These are phyloP conservation scores for Toxostoma redivivum DNA, from an alignment of 2,113 vertebrate genomes.

Conservation along the genomic window DNA sequence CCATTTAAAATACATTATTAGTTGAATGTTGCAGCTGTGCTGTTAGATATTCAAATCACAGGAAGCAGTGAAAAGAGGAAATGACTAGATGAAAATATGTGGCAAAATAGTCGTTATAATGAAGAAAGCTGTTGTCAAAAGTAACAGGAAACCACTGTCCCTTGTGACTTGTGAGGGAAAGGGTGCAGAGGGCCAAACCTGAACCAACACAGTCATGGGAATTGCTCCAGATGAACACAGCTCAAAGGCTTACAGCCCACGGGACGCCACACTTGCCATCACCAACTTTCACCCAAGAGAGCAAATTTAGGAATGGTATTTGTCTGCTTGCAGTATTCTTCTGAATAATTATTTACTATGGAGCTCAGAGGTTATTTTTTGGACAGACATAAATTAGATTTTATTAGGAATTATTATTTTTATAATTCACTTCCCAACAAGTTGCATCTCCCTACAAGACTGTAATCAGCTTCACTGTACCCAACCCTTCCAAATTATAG, in stretches of 20 bases:
- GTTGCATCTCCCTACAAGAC: background rate
- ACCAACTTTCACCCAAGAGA: background rate
- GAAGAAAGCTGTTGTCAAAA: constrained; percentile 20
- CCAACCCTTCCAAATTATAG: background rate
- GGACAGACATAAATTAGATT: background rate
- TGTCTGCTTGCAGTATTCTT: background rate
- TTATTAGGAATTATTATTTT: background rate
- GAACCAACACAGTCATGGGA: background rate
- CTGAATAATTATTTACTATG: background rate
- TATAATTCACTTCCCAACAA: background rate
- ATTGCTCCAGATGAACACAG: background rate
- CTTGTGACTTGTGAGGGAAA: background rate
- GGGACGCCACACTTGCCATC: background rate
- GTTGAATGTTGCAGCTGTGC: background rate
- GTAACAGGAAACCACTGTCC: background rate
- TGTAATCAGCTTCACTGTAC: background rate
- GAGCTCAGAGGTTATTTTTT: background rate
- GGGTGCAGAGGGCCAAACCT: background rate
- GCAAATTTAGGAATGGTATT: background rate
- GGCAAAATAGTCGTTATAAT: background rate
- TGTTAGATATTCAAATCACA: background rate
- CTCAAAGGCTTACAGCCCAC: background rate
- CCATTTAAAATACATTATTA: background rate
- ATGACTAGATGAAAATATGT: background rate
- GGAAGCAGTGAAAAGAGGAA: background rate